A percentile compares a stretch with the other conserved stretches of the same genome.
Conservation (phyloP, 2,113 vertebrate genomes). For the Carassius gibelio region DNA sequence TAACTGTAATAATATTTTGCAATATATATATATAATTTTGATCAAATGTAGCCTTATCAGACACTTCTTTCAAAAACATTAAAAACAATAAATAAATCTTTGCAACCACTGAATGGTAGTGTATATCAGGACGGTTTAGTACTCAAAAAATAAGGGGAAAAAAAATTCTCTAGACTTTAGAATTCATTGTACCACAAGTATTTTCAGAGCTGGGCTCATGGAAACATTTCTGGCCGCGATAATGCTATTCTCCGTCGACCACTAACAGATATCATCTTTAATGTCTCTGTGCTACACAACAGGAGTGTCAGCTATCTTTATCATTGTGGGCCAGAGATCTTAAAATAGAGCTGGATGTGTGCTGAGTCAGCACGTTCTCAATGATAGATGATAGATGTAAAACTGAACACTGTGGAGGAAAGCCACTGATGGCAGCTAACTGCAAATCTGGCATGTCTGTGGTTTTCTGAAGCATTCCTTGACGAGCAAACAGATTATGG, state of each 20-base stretch:
- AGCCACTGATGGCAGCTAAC: slow-evolving; percentile 36
- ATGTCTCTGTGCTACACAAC: slow-evolving; percentile 17
- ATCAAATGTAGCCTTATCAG: neutral
- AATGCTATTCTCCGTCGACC: slow-evolving; percentile 30
- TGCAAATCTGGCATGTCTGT: slow-evolving; percentile 49
- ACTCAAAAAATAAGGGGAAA: neutral
- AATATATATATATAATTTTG: neutral
- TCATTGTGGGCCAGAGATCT: slow-evolving; percentile 34
- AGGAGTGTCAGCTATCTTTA: slow-evolving; percentile 21
- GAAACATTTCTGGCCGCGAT: slow-evolving; percentile 16
- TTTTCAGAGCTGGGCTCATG: slow-evolving; percentile 43
- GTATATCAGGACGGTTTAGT: neutral
- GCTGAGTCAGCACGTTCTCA: slow-evolving; percentile 43
- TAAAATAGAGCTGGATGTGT: slow-evolving; percentile 32
- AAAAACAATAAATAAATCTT: no score
- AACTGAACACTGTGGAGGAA: slow-evolving; percentile 24
- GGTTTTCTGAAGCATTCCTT: slow-evolving; percentile 46
- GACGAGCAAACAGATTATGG: slow-evolving; percentile 50
- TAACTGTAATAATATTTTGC: neutral
- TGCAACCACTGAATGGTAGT: neutral
- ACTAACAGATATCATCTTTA: slow-evolving; percentile 40
- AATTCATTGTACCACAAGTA: slow-evolving; percentile 23
- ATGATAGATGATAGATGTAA: slow-evolving; percentile 49
- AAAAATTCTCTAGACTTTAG: neutral
- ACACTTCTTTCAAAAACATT: no score